Base-by-base conservation (phyloP, 2,113 vertebrate species). In the Nannobrachium achirus region DNA sequence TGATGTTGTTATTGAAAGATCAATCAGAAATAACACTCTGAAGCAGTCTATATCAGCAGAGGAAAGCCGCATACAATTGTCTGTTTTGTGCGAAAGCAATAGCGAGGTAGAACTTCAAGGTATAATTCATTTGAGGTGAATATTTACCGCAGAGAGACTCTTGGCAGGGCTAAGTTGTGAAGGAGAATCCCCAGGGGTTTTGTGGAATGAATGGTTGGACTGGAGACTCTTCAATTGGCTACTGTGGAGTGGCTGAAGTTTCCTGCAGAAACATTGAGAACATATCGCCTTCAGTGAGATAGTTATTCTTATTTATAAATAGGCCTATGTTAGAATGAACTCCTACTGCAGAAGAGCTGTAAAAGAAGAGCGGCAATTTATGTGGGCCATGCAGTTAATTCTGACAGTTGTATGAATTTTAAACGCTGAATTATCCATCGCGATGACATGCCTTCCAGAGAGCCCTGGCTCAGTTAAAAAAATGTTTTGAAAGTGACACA, bases 101-200 rank as follows among this genome's bases (percentile, higher is more conserved):
- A 58, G 53, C 16, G 19, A 50, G 15, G 8, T 11, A 13, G 15
- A 10, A 33, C 25, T 1, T 33, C 25, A 69, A 13, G 15, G 42
- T 25, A 42, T 1, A 69, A 60, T 59, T 69, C 8, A 49, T 73
- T 82, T 41, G 68, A 62, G 57, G 42, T 75, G 71, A 80, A 73
- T 70, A 83, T 79, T 91, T 91, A 94, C 93, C 93, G 77, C 73
- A 10, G 89, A 88, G 61, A 84, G 83, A 82, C 73, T 89, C 87
- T 92, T 94, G 80, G 88, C 88, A 77, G 92, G 92, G 73, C 92
- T 94, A 72, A 91, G 88, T 41, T 87, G 89, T 67, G 89, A 91
- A 1, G 92, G 89, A 69, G 91, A 92, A 78, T 93, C 86, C 73
- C 88, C 91, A 1, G 87, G 75, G 64, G 86, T 78, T 89, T 92